Conservation (phyloP, 92 coral and sea anemone species). For the Micromussa lordhowensis region DNA sequence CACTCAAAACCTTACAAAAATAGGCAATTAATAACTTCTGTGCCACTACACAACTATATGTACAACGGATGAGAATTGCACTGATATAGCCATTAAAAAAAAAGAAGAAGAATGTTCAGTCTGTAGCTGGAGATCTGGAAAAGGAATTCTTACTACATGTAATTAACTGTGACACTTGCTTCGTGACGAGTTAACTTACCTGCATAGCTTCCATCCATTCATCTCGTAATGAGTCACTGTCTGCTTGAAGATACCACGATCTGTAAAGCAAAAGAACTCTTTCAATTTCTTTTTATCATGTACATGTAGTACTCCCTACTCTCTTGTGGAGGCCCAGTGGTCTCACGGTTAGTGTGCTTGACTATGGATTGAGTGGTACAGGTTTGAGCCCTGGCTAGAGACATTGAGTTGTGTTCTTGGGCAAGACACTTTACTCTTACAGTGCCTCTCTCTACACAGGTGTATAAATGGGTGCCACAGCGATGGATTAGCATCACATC, state of each 20-base stretch:
- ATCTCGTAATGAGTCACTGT: conserved; percentile 74
- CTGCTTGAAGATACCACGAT: conserved; percentile 92
- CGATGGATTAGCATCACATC: too few species aligned
- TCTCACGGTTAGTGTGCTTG: too few species aligned
- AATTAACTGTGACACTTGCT: background rate
- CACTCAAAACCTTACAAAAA: too few species aligned
- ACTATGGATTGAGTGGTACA: too few species aligned
- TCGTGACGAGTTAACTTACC: conserved; percentile 48
- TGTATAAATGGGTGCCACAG: too few species aligned
- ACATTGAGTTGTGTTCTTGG: too few species aligned
- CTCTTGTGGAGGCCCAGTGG: too few species aligned
- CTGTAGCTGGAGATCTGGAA: background rate
- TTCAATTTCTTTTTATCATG: background rate
- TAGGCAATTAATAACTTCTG: background rate
- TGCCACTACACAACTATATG: background rate
- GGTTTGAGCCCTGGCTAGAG: too few species aligned
- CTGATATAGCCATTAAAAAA: background rate
- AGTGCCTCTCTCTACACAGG: too few species aligned
- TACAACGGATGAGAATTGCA: background rate
- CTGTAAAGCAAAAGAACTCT: conserved; percentile 39
- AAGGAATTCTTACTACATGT: background rate
- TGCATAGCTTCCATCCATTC: conserved; percentile 97
- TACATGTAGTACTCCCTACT: too few species aligned
- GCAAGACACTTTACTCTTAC: too few species aligned
- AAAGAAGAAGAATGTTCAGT: background rate